Evolutionary conservation across 2,797 vertebrate genomes (phyloP).

Genomic region (Echiichthys vipera): DNA sequence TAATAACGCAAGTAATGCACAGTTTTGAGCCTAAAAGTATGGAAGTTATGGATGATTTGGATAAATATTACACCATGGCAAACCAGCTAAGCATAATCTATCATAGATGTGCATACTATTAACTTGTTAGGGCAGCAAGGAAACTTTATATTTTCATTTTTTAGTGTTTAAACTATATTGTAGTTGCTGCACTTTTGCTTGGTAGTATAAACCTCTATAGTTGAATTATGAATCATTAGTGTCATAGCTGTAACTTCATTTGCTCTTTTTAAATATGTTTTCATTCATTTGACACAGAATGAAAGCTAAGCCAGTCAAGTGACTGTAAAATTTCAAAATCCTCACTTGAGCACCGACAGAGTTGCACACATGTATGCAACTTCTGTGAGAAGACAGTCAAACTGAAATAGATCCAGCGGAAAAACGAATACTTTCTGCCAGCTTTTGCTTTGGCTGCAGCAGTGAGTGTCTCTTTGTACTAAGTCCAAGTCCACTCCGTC

Average conservation of each 20-base stretch:
- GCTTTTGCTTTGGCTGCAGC: slow-evolving; percentile 31
- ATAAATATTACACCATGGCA: too few species aligned
- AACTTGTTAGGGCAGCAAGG: too few species aligned
- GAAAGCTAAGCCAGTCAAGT: background rate
- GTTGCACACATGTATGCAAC: slow-evolving; percentile 4
- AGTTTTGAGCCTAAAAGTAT: too few species aligned
- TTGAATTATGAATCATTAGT: background rate
- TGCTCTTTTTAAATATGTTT: background rate
- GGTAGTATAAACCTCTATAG: too few species aligned
- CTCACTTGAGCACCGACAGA: background rate
- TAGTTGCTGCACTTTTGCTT: too few species aligned
- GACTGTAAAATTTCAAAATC: background rate
- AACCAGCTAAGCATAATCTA: too few species aligned
- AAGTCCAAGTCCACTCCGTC: slow-evolving; percentile 39
- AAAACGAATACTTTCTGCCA: slow-evolving; percentile 12
- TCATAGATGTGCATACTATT: too few species aligned
- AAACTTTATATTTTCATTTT: too few species aligned
- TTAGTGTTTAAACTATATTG: too few species aligned
- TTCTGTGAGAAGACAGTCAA: slow-evolving; percentile 9
- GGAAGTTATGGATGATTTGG: too few species aligned
- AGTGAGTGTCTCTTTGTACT: slow-evolving; percentile 21
- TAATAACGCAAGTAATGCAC: too few species aligned
- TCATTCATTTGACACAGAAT: background rate
- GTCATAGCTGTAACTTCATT: background rate
- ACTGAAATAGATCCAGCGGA: slow-evolving; percentile 1